phyloP scores from a whole-genome alignment of 2,888 invertebrate genomes.

The Tetrapedia diversipes region DNA sequence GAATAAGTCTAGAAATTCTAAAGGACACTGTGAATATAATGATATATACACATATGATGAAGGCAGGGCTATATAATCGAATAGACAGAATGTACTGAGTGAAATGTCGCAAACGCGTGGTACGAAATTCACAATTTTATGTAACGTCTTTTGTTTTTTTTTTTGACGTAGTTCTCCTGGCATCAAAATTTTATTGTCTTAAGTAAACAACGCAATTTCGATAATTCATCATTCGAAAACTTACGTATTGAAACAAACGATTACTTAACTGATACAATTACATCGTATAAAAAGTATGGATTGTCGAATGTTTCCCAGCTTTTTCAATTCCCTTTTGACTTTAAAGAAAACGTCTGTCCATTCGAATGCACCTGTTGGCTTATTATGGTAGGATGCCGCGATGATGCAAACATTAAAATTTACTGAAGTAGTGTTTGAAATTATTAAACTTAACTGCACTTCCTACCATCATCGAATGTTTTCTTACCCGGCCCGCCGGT shows the following conservation, averaged over 20 bases:
- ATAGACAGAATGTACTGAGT: conserved; percentile 44
- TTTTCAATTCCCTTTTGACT: background rate
- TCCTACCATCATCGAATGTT: conserved; percentile 60
- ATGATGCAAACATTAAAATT: conserved; percentile 46
- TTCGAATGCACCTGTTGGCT: conserved; percentile 43
- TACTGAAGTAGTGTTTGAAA: conserved; percentile 43
- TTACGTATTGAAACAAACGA: background rate
- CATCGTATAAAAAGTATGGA: conserved; percentile 26
- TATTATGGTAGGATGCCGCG: conserved; percentile 38
- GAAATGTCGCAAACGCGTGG: conserved; percentile 12
- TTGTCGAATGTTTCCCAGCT: conserved; percentile 19
- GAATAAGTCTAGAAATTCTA: conserved; percentile 64
- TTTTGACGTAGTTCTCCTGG: background rate
- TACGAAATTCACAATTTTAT: conserved; percentile 34
- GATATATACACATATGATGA: conserved; percentile 63
- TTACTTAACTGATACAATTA: conserved; percentile 6
- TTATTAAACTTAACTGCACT: conserved; percentile 54
- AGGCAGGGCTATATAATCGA: conserved; percentile 53
- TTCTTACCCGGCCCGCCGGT: conserved; percentile 70
- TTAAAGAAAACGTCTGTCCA: conserved; percentile 28
- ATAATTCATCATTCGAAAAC: conserved; percentile 8
- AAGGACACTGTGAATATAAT: conserved; percentile 61
- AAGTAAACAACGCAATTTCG: conserved; percentile 5
- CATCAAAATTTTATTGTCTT: background rate
- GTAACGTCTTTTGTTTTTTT: too few relatives aligned